Conservation (phyloP, 2,888 invertebrate species). For the Drosophila mayaguana region DNA sequence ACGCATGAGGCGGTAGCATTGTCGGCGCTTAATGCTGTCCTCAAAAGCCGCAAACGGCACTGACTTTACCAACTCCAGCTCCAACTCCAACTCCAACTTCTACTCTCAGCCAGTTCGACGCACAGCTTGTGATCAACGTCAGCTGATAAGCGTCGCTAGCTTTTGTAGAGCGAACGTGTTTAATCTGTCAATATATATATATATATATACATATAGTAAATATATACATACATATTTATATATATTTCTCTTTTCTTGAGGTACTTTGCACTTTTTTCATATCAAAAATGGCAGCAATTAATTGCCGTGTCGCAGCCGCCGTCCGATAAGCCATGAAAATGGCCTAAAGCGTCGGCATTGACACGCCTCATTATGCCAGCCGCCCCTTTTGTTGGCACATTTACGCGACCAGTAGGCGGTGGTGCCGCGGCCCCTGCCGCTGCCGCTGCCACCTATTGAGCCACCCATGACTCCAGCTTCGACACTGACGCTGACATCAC, state of each 20-base stretch:
- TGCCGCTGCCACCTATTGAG: constrained; percentile 33
- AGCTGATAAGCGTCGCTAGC: constrained; percentile 66
- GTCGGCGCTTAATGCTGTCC: constrained; percentile 76
- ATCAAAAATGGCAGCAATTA: constrained; percentile 80
- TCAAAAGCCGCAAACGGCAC: constrained; percentile 74
- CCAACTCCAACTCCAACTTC: constrained; percentile 33
- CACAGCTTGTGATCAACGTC: constrained; percentile 72
- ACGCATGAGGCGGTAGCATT: constrained; percentile 58
- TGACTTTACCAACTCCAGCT: constrained; percentile 41
- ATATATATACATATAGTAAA: constrained; percentile 15
- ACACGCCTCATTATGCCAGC: constrained; percentile 78
- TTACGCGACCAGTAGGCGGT: constrained; percentile 49
- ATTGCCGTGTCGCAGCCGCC: constrained; percentile 64
- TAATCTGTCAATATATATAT: constrained; percentile 41
- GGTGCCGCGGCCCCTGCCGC: constrained; percentile 41
- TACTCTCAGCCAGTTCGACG: constrained; percentile 47
- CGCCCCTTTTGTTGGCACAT: constrained; percentile 69
- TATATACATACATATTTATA: neutral
- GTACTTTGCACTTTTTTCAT: constrained; percentile 69
- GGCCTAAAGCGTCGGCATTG: constrained; percentile 76
- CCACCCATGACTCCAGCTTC: constrained; percentile 68
- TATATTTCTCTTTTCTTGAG: constrained; percentile 17
- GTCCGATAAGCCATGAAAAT: constrained; percentile 71
- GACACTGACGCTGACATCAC: constrained; percentile 65
- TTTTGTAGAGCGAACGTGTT: constrained; percentile 52